Evolutionary conservation across 2,113 vertebrate species (phyloP).

Genomic region (Leuciscus idus): DNA sequence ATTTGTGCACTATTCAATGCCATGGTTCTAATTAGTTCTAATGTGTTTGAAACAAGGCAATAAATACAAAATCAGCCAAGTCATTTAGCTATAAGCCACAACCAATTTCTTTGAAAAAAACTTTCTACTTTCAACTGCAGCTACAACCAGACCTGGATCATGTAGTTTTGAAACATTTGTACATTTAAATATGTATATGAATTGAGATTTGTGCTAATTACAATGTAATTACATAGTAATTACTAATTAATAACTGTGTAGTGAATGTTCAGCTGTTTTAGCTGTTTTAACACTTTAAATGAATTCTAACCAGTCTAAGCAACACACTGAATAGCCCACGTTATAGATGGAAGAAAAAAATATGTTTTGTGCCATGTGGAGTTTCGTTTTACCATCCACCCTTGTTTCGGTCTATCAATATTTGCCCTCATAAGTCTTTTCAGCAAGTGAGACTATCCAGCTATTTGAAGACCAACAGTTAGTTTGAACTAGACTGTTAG

Average conservation of each 20-base stretch:
- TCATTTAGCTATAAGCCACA: not conserved
- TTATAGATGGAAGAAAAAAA: not conserved
- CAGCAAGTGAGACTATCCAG: conserved; percentile 38
- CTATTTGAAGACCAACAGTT: conserved; percentile 43
- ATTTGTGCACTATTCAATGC: too few relatives aligned
- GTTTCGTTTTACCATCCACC: conserved; percentile 33
- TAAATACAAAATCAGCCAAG: not conserved
- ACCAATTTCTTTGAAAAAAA: not conserved
- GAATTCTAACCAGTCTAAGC: not conserved
- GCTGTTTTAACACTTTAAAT: not conserved
- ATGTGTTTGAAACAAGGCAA: conserved; percentile 10
- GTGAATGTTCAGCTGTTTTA: not conserved
- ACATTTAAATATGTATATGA: not conserved
- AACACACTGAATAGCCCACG: not conserved
- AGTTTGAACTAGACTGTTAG: conserved; percentile 52
- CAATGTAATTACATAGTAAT: not conserved
- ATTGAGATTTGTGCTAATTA: not conserved
- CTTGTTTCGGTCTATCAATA: conserved; percentile 50
- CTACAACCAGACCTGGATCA: not conserved
- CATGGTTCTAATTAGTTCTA: not conserved
- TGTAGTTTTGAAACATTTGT: not conserved
- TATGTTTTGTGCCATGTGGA: not conserved
- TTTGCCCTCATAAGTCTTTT: conserved; percentile 47
- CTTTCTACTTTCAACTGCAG: too few relatives aligned
- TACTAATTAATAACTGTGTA: not conserved